Base-by-base conservation (phyloP, 2,888 invertebrate genomes). In the Sarcophaga variegata region DNA sequence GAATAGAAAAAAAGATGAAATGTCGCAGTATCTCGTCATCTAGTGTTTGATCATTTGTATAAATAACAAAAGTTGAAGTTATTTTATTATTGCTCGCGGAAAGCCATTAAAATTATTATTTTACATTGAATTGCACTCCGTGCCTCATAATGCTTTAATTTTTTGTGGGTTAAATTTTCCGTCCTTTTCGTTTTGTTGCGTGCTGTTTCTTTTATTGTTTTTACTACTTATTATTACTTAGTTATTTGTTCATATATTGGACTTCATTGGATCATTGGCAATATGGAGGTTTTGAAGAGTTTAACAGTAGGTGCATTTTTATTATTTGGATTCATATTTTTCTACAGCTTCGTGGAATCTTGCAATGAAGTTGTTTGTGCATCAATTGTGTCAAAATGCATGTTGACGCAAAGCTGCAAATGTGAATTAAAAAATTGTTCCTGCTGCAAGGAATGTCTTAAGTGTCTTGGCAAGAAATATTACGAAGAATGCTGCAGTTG, bases 311-410 rank as follows among this genome's bases (percentile, higher is more conserved):
- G 90, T 83, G 89, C 90, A 75, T 89, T 91, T 88, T 81, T 92
- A 77, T 81, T 90, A 72, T 89, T 92, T 88, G 91, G 90, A 82
- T 89, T 90, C 75, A 89, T 91, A 22, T 90, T 91, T 79, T 90
- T 92, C 86, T 90, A 90, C 85, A 91, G 90, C 78, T 89, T 90
- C 45, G 90, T 90, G 59, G 89, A 92, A 81, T 92, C 94, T 63
- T 99, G 99, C 93, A 98, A 99, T 93, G 98, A 99, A 94, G 97
- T 98, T 47, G 96, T 98, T 81, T 99, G 99, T 94, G 99, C 97
- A 27, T 98, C 98, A 91, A 97, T 98, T 79, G 99, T 99, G 74
- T 98, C 98, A 91, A 99, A 99, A 94, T 99, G 99, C 93, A 97
- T 99, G 96, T 94, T 99, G 88, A 98, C 98, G 17, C 97, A 98